Evolutionary conservation across 2,113 vertebrate genomes (phyloP), one percentile per base, ranked within the genome.

Genomic region (Amia ocellicauda): DNA sequence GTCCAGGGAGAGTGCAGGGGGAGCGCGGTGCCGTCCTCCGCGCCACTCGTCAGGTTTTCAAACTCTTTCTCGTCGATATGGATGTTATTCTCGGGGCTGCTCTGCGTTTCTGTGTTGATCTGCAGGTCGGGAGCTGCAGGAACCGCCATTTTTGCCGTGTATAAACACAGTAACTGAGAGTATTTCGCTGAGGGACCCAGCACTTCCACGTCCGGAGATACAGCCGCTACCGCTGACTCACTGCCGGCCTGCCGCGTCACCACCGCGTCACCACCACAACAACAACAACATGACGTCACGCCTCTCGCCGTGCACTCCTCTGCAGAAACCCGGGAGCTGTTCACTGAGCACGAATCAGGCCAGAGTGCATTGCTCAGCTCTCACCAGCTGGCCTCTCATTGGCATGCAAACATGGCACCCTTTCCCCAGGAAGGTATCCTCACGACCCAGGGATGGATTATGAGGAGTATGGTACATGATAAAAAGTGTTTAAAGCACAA

Each of bases 1-100:
- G 87, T 90, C 89, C 89, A 90, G 0, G 87, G 78, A n/a, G 87
- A 90, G 64, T 90, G 87, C 7, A 90, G 74, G 3, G 87, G 86
- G 60, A 90, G 74, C 2, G 85, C 68, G 1, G 61, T 80, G 60
- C 80, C 78, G 57, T 62, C 74, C 19, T 84, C 81, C 28, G 62
- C 73, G 61, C 70, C 52, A 20, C 58, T 77, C 14, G 81, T 69
- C 64, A 84, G 78, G 63, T 64, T 77, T 53, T 67, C 85, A 63
- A 88, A 63, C 70, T 88, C 83, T 63, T 23, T 77, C 65, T 84
- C 82, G 70, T 73, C 78, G 67, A 84, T 80, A 53, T 84, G 76
- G 43, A 89, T 83, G 71, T 75, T 80, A 64, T 84, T 79, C 53
- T 87, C 86, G 1, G 81, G 74, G 70, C 57, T 65, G 78, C 77